phyloP scores from a whole-genome alignment of 2,888 invertebrate species.

The Noctua janthe region DNA sequence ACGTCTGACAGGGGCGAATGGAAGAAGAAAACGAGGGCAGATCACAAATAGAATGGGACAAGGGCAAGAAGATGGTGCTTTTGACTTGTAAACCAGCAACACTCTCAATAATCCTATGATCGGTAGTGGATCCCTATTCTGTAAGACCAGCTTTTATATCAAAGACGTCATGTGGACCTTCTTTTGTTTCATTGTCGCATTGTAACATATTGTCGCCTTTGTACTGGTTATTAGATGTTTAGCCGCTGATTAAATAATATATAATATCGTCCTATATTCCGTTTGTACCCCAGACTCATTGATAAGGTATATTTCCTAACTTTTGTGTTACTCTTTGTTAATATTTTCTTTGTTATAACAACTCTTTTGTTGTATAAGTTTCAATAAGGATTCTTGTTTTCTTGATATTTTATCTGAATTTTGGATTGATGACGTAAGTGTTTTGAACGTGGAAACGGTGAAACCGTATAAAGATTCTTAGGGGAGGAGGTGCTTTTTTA shows the following conservation, averaged over 20 bases:
- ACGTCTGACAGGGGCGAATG: too few species aligned
- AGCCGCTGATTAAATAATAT: conserved; percentile 59
- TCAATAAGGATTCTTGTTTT: conserved; percentile 33
- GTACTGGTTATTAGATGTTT: conserved; percentile 53
- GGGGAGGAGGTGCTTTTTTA: background rate
- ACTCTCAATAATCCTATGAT: background rate
- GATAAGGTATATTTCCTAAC: conserved; percentile 53
- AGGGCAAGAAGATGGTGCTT: background rate
- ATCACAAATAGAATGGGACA: too few species aligned
- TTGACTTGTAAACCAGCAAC: background rate
- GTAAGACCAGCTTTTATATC: background rate
- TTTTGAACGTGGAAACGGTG: background rate
- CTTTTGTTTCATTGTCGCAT: conserved; percentile 15
- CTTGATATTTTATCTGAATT: conserved; percentile 13
- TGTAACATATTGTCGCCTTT: conserved; percentile 46
- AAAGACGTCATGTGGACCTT: conserved; percentile 4
- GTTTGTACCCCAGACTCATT: conserved; percentile 44
- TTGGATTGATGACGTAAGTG: background rate
- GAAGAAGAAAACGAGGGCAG: too few species aligned
- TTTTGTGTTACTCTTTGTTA: conserved; percentile 50
- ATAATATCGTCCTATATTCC: conserved; percentile 48
- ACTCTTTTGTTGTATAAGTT: conserved; percentile 44
- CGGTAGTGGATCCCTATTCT: background rate
- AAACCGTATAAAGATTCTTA: conserved; percentile 14
- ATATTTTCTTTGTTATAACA: conserved; percentile 46